These are phyloP conservation scores for Ctenopoma kingsleyae DNA, from an alignment of 2,797 vertebrate species.

Conservation along the genomic window DNA sequence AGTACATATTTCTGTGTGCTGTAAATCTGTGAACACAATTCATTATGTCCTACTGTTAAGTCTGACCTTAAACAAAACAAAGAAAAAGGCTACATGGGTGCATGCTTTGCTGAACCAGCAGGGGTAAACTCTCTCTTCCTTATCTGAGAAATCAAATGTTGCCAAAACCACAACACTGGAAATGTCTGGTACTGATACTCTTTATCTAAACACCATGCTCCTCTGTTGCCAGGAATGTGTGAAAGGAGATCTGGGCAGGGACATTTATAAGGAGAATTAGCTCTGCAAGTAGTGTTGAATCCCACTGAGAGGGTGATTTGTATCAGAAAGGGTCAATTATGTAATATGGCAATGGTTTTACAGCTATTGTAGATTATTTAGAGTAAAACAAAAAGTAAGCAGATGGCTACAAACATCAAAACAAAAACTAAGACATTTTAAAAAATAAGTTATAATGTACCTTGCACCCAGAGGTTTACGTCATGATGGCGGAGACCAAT, in stretches of 20 bases:
- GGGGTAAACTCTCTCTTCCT: conserved; percentile 58
- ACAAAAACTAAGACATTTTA: conserved; percentile 8
- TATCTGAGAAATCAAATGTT: conserved; percentile 73
- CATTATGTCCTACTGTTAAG: conserved; percentile 59
- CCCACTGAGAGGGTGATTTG: conserved; percentile 45
- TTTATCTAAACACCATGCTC: conserved; percentile 61
- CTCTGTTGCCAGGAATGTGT: conserved; percentile 75
- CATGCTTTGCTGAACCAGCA: conserved; percentile 54
- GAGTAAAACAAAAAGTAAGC: not conserved
- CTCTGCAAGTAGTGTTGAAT: conserved; percentile 51
- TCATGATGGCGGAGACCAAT: conserved; percentile 89
- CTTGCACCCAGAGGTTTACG: conserved; percentile 91
- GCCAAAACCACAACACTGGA: conserved; percentile 74
- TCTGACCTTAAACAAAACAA: conserved; percentile 63
- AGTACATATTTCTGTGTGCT: conserved; percentile 27
- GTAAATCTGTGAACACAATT: conserved; percentile 58
- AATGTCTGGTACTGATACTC: conserved; percentile 69
- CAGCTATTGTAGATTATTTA: not conserved
- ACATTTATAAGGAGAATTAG: conserved; percentile 58
- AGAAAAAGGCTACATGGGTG: conserved; percentile 49
- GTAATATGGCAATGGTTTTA: conserved; percentile 13
- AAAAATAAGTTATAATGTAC: conserved; percentile 71
- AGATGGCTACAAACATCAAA: conserved; percentile 2
- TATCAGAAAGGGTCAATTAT: conserved; percentile 31
- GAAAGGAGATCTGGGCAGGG: conserved; percentile 68